These are phyloP conservation scores for Petroica traversi DNA, from an alignment of 2,113 vertebrate genomes.

Conservation along the genomic window DNA sequence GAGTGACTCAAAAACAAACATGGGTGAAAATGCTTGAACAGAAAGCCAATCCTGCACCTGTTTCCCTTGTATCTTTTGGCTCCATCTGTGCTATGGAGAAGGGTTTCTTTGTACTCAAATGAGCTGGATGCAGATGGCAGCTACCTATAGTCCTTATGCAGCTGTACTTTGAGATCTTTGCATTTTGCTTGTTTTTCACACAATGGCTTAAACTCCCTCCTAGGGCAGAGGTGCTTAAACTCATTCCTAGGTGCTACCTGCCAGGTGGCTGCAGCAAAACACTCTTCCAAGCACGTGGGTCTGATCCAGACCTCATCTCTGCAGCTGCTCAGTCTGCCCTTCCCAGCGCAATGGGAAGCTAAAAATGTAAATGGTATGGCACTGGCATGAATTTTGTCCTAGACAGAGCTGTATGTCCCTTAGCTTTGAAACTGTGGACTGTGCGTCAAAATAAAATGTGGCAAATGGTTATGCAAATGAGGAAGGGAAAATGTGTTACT, in stretches of 20 bases:
- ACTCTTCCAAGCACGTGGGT: background rate
- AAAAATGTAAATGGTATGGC: background rate
- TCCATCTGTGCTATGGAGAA: background rate
- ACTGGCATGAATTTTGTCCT: background rate
- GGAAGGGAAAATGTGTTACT: background rate
- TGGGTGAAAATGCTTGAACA: background rate
- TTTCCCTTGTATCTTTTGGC: background rate
- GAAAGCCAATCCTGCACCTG: background rate
- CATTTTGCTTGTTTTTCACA: background rate
- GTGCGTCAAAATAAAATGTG: constrained; percentile 15
- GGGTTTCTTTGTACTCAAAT: background rate
- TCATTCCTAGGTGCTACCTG: background rate
- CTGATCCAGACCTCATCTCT: background rate
- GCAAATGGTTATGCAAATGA: constrained; percentile 2
- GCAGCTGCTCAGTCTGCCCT: background rate
- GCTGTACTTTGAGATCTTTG: background rate
- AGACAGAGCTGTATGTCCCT: background rate
- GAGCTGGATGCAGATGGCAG: background rate
- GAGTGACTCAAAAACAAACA: background rate
- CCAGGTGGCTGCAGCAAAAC: background rate
- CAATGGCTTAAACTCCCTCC: background rate
- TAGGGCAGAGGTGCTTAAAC: background rate
- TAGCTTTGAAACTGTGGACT: background rate
- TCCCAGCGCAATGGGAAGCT: background rate
- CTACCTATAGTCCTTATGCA: background rate